Evolutionary conservation across 2,797 vertebrate species (phyloP), one percentile per base, ranked within the genome.

Genomic region (Morus bassanus): DNA sequence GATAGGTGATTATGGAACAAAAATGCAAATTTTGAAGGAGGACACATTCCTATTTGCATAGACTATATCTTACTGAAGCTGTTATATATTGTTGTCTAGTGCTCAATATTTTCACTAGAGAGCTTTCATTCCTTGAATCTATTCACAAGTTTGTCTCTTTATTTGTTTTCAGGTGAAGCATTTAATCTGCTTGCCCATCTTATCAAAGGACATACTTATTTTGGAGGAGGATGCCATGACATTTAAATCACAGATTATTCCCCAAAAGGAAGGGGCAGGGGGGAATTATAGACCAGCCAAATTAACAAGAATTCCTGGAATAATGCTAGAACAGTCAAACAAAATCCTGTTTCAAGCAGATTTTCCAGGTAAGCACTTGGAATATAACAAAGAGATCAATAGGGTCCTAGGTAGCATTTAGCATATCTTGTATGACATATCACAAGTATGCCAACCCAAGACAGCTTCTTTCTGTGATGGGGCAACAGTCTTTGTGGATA

Each of bases 141-240:
- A 8, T 61, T 94, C 61, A 76, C 22, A 64, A 39, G 14, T 94
- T 79, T 73, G 6, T 69, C 18, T 93, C 67, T 92, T 89, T 78
- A 80, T 65, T 82, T 94, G 64, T 51, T 61, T 78, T 78, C 69
- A 81, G 57, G 31, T 65, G 45, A 70, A 77, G 67, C 63, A 80
- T 72, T 85, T 91, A 93, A 93, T 91, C 91, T 93, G 24, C 57
- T 91, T 95, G 78, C 64, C 21, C 45, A 50, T 78, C 64, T 85
- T 46, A 81, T 59, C 85, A 81, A 78, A 85, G 72, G 69, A 75
- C 65, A 61, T 68, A 45, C 50, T 33, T 67, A 65, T 25, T 93
- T 78, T 88, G 73, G 78, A 89, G 91, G 35, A 80, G 25, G 72
- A 50, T 84, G 43, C 23, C 28, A 59, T 51, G 75, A 61, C 57